These are phyloP conservation scores for Pristiophorus japonicus DNA, from an alignment of 2,113 vertebrate species.

Conservation along the genomic window DNA sequence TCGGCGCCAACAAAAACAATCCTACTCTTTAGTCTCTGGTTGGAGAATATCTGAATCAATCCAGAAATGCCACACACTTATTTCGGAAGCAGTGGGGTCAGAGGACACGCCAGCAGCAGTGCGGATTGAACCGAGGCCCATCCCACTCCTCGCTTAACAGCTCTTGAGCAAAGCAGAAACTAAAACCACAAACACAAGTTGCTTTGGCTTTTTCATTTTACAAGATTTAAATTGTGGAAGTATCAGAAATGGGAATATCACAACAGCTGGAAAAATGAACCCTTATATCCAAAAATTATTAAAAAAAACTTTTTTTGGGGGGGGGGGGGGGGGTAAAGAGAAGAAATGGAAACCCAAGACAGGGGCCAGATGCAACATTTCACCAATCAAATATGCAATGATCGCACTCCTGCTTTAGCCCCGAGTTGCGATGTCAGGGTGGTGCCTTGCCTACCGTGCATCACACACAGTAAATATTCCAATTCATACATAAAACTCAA, in stretches of 20 bases:
- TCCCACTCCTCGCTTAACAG: background rate
- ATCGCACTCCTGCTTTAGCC: no score
- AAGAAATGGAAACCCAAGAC: background rate
- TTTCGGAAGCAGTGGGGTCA: background rate
- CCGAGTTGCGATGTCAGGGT: no score
- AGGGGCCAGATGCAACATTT: background rate
- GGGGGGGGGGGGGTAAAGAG: no score
- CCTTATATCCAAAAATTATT: background rate
- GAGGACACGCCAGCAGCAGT: background rate
- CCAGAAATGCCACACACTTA: background rate
- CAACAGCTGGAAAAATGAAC: background rate
- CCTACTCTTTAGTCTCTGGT: background rate
- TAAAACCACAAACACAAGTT: background rate
- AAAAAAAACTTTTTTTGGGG: background rate
- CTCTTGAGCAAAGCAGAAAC: background rate
- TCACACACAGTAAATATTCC: no score
- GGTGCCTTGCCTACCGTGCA: no score
- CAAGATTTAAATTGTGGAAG: background rate
- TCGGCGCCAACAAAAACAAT: background rate
- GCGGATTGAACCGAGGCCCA: background rate
- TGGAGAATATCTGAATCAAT: background rate
- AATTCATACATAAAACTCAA: no score
- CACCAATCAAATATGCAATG: background rate
- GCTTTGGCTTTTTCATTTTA: background rate
- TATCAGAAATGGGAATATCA: background rate